Evolutionary conservation across 2,113 vertebrate genomes (phyloP), one percentile per base, ranked within the genome.

Genomic region (Erythrocebus patas): DNA sequence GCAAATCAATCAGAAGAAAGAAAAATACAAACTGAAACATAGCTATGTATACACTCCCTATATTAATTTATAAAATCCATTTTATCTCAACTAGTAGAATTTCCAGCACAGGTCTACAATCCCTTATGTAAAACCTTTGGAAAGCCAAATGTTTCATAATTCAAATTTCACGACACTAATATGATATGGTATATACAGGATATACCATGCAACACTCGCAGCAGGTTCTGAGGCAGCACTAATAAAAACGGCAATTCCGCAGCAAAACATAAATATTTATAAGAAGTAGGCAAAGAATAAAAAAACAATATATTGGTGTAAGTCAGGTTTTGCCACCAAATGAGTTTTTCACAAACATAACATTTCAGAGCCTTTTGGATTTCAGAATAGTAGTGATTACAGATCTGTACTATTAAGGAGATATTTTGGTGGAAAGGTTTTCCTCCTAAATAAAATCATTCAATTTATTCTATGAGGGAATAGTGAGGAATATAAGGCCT

Each of bases 21-120:
- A 59, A 90, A 70, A 97, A 86, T 50, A 90, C 11, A 93, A 90
- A 87, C 72, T 89, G 92, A 70, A 8, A 87, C 48, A 90, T 11
- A 83, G 38, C 25, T 80, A 93, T 40, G 4, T 45, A 97, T 12
- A 86, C 5, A 92, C 5, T 50, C 8, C 50, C 18, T 66, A 52
- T 14, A 25, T 81, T 75, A 87, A 93, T 64, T 38, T 72, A 27
- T 38, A 88, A 89, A 81, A 38, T 80, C 27, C 32, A 84, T 70
- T 76, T 88, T 80, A 93, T 43, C 32, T 75, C 50, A 76, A 43
- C 40, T 55, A 64, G 32, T 52, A 89, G 8, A 78, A 92, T 43
- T 55, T 89, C 38, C 52, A 85, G 18, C 55, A 59, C 10, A 84
- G n/a, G 52, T 57, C 52, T 32, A 61, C 0, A 91, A 83, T 43